These are phyloP conservation scores for Presbytis comata DNA, from an alignment of 2,797 vertebrate genomes.

Conservation along the genomic window DNA sequence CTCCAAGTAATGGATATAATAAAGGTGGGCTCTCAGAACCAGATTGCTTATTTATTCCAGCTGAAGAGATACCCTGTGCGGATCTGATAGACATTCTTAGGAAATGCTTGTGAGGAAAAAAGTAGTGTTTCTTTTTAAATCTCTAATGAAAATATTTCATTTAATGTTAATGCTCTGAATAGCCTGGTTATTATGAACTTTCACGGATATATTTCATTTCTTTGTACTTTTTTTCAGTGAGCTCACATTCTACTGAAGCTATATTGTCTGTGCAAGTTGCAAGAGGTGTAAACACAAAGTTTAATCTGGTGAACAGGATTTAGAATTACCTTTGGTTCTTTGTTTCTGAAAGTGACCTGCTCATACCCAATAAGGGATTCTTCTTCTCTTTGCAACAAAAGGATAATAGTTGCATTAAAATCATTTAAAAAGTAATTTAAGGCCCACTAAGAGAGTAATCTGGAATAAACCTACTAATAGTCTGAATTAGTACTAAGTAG, in stretches of 20 bases:
- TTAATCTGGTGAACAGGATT: conserved; percentile 4
- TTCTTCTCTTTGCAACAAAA: neutral
- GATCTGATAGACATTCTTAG: conserved; percentile 18
- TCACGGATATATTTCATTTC: neutral
- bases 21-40: neutral
- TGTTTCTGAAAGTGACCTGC: neutral
- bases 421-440: neutral
- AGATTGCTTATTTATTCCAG: conserved; percentile 1
- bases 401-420: conserved; percentile 6
- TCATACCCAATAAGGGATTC: neutral
- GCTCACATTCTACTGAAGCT: neutral
- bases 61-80: neutral
- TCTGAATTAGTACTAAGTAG: conserved; percentile 65
- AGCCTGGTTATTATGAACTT: conserved; percentile 1
- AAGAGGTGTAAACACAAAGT: neutral
- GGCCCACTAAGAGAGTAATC: conserved; percentile 1
- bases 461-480: conserved; percentile 56
- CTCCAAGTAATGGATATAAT: neutral
- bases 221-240: conserved; percentile 2
- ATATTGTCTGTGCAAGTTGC: neutral
- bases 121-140: neutral
- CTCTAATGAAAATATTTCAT: neutral
- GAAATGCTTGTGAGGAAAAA: neutral
- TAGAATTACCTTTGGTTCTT: neutral
- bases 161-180: conserved; percentile 11